Evolutionary conservation across 2,113 vertebrate species (phyloP).

Genomic region (Elachura formosa): DNA sequence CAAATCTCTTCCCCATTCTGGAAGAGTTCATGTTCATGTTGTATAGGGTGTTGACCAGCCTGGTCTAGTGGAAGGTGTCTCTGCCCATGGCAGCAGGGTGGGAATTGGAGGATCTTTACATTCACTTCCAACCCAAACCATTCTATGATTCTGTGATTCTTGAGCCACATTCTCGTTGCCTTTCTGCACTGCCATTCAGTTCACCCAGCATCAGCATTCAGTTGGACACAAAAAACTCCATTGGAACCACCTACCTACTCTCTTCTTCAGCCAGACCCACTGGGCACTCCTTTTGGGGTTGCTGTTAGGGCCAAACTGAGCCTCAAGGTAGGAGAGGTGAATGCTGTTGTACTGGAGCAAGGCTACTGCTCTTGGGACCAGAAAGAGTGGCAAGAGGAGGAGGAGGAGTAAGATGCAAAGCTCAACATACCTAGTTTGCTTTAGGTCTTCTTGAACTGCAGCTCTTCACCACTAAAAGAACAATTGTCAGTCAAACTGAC

Average conservation of each 20-base stretch:
- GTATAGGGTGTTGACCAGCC: not conserved
- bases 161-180: not conserved
- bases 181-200: not conserved
- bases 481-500: not conserved
- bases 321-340: rapidly evolving
- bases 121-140: not conserved
- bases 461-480: not conserved
- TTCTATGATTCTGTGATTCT: not conserved
- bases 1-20: not conserved
- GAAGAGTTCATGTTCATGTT: not conserved
- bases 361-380: not conserved
- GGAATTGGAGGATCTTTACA: not conserved
- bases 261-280: not conserved
- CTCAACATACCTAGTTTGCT: not conserved
- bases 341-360: not conserved
- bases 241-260: not conserved
- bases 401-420: not conserved
- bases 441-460: not conserved
- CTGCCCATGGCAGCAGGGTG: not conserved
- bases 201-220: not conserved
- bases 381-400: not conserved
- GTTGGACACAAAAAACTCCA: not conserved
- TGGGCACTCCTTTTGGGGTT: not conserved
- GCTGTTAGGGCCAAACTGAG: not conserved
- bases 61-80: not conserved